phyloP scores from a whole-genome alignment of 2,888 invertebrate species.

The Hirtodrosophila trivittata region DNA sequence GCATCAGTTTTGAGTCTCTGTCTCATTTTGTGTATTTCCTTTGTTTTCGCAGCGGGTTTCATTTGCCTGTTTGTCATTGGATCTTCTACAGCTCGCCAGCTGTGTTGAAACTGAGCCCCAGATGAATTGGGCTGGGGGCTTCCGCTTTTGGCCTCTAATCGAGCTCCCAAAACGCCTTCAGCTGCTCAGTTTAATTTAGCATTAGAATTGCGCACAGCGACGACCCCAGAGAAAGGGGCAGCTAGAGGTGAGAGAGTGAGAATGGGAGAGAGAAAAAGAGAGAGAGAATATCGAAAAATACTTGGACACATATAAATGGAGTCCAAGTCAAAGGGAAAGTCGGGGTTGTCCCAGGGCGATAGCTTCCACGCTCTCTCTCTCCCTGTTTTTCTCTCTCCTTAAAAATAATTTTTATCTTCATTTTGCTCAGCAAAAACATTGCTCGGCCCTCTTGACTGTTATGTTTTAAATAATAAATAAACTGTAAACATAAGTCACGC shows the following conservation, averaged over 20 bases:
- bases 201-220: slow-evolving; percentile 43
- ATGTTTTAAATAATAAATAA: slow-evolving; percentile 76
- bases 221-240: not conserved
- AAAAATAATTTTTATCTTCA: slow-evolving; percentile 51
- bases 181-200: slow-evolving; percentile 59
- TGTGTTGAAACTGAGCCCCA: slow-evolving; percentile 16
- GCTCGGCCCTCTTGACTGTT: slow-evolving; percentile 61
- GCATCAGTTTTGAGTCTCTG: slow-evolving; percentile 23
- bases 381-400: slow-evolving; percentile 16
- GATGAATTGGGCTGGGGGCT: slow-evolving; percentile 3
- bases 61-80: slow-evolving; percentile 46
- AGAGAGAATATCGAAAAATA: slow-evolving; percentile 40
- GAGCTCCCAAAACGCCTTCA: slow-evolving; percentile 58
- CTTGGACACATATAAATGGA: slow-evolving; percentile 60
- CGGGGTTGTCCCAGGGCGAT: slow-evolving; percentile 23
- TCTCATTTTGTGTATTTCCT: slow-evolving; percentile 39
- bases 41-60: slow-evolving; percentile 31
- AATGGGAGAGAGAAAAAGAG: not conserved
- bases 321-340: slow-evolving; percentile 44
- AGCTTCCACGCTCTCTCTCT: slow-evolving; percentile 5
- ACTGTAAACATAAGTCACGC: slow-evolving; percentile 79
- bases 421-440: slow-evolving; percentile 14
- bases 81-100: slow-evolving; percentile 22
- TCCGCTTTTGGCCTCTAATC: slow-evolving; percentile 59
- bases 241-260: not conserved